Base-by-base conservation (phyloP, 1,140 invertebrate species). In the Trichonephila clavata region DNA sequence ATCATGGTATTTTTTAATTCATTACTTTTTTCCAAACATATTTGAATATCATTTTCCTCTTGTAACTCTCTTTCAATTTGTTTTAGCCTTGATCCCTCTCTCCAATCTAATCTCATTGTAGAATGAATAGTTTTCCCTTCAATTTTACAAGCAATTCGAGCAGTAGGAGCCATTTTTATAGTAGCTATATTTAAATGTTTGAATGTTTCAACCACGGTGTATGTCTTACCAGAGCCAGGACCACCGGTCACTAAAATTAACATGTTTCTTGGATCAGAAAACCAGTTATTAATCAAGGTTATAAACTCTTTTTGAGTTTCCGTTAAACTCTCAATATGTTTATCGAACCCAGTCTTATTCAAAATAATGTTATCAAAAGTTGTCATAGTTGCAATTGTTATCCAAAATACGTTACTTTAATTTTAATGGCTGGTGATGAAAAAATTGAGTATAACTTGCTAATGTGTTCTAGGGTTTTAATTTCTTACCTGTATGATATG, bases 251-350 rank as follows among this genome's bases (percentile, higher is more conserved):
- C n/a, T 6, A 90, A 14, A 39, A 80, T 21, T 13, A 90, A 10
- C 57, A 61, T 59, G 7, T 80, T 57, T 43, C 59, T 20, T 2
- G 21, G 88, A n/a, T 7, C 1, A 21, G 24, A 1, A 60, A 81
- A 18, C 71, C 88, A 90, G 0, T 90, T 59, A 7, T 59, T 21
- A 80, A 90, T 21, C 59, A 90, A 90, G 68, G 18, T 18, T 3
- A 24, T 14, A 60, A 90, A 90, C 4, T 32, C 6, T 59, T 13
- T 20, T 81, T 90, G 88, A 20, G 16, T 59, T 14, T 21, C 1
- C 10, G 88, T 90, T 18, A 90, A 24, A 4, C 43, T 81, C 5
- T 32, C 50, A 50, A n/a, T 8, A 90, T 90, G 88, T 90, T 90
- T 81, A 20, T 90, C 2, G 71, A 90, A 80, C 88, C 88, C 1